A percentile compares a stretch with the other conserved stretches of the same genome.
Conservation (phyloP, 2,113 vertebrate genomes). For the Zapornia atra region DNA sequence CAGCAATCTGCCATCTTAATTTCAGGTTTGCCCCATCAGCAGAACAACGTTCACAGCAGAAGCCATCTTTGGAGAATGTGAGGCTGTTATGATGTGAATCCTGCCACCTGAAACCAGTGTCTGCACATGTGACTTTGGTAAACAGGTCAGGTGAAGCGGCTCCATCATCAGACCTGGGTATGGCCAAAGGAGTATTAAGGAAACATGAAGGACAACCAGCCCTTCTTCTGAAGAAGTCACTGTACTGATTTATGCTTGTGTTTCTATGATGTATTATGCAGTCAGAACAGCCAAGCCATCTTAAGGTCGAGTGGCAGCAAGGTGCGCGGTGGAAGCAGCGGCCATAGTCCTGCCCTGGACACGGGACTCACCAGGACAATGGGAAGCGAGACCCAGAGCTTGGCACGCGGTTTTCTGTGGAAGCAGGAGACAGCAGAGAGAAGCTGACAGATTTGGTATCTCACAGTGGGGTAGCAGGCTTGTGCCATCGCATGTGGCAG, state of each 20-base stretch:
- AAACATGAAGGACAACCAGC: background rate
- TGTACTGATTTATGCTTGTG: background rate
- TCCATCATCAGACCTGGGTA: background rate
- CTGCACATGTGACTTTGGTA: accelerated
- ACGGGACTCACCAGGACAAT: accelerated
- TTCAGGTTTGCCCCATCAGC: background rate
- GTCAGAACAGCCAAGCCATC: background rate
- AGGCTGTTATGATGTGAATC: background rate
- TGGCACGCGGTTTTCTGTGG: accelerated
- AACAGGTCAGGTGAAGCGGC: accelerated
- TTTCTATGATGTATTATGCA: background rate
- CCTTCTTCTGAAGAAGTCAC: background rate
- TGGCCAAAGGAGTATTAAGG: background rate
- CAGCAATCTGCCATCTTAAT: background rate
- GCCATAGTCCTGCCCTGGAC: background rate
- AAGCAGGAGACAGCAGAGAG: background rate
- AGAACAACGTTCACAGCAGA: background rate
- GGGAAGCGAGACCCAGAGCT: background rate
- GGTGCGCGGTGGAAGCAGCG: accelerated
- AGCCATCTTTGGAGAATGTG: background rate
- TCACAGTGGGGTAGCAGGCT: background rate
- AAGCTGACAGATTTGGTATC: background rate
- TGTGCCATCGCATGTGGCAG: background rate
- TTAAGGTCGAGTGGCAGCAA: background rate
- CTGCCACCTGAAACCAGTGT: background rate